Evolutionary conservation across 2,888 invertebrate species (phyloP).

Genomic region (Ophion obscuratus): DNA sequence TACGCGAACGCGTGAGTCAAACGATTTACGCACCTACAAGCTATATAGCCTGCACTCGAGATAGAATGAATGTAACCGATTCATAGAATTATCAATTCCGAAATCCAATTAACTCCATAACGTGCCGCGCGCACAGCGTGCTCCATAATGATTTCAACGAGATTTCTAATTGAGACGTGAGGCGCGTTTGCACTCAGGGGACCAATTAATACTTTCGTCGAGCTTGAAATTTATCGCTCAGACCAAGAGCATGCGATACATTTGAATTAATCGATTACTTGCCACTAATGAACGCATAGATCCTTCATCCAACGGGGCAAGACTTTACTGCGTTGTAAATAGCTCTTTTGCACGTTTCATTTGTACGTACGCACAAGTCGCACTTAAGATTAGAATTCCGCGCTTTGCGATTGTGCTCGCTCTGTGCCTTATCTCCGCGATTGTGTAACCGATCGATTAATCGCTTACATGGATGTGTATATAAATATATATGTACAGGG

Average conservation of each 20-base stretch:
- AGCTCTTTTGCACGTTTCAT: slow-evolving; percentile 6
- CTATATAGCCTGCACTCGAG: slow-evolving; percentile 26
- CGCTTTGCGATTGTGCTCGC: neutral
- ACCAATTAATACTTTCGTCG: slow-evolving; percentile 32
- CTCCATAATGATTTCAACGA: neutral
- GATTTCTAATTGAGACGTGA: slow-evolving; percentile 59
- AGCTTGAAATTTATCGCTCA: slow-evolving; percentile 31
- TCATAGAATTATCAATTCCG: slow-evolving; percentile 59
- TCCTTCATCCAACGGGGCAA: neutral
- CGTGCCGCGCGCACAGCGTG: slow-evolving; percentile 10
- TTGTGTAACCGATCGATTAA: slow-evolving; percentile 25
- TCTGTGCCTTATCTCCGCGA: slow-evolving; percentile 24
- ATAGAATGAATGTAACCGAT: slow-evolving; percentile 46
- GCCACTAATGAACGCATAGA: slow-evolving; percentile 32
- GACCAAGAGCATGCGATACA: slow-evolving; percentile 40
- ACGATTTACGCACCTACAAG: slow-evolving; percentile 21
- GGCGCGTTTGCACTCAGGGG: neutral
- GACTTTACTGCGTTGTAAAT: slow-evolving; percentile 39
- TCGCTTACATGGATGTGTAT: neutral
- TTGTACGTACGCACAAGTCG: neutral
- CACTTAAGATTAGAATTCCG: slow-evolving; percentile 22
- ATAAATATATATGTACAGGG: neutral
- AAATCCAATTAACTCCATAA: slow-evolving; percentile 39
- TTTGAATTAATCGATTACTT: slow-evolving; percentile 55
- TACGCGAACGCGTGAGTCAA: slow-evolving; percentile 30